These are phyloP conservation scores for Tichodroma muraria DNA, from an alignment of 2,113 vertebrate species.

Conservation along the genomic window DNA sequence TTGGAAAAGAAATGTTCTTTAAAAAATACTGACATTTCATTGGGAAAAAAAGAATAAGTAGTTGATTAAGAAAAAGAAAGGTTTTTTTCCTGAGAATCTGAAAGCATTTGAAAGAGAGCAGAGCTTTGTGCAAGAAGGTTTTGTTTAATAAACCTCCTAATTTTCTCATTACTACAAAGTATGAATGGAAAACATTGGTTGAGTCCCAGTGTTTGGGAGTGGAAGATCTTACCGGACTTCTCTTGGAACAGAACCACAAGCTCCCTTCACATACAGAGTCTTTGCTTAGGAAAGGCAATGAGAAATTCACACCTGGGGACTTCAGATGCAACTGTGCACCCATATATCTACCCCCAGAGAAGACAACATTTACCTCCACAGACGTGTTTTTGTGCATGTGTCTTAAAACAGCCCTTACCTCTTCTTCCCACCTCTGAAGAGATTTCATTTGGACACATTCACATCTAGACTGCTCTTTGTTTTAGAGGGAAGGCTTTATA, in stretches of 20 bases:
- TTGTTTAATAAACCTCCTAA: neutral
- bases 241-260: neutral
- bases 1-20: neutral
- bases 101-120: neutral
- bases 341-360: neutral
- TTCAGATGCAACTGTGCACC: neutral
- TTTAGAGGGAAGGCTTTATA: neutral
- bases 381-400: neutral
- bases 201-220: neutral
- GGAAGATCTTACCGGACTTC: neutral
- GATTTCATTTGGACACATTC: neutral
- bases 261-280: neutral
- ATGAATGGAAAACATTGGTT: neutral
- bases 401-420: neutral
- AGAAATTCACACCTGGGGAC: neutral
- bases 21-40: neutral
- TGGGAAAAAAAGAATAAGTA: neutral
- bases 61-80: neutral
- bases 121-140: neutral
- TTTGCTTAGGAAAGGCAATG: neutral
- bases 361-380: neutral
- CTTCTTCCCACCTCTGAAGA: neutral
- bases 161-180: neutral
- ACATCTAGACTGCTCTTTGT: neutral
- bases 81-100: neutral